Evolutionary conservation across 2,113 vertebrate species (phyloP), one percentile per base, ranked within the genome.

Genomic region (Engraulis encrasicolus): DNA sequence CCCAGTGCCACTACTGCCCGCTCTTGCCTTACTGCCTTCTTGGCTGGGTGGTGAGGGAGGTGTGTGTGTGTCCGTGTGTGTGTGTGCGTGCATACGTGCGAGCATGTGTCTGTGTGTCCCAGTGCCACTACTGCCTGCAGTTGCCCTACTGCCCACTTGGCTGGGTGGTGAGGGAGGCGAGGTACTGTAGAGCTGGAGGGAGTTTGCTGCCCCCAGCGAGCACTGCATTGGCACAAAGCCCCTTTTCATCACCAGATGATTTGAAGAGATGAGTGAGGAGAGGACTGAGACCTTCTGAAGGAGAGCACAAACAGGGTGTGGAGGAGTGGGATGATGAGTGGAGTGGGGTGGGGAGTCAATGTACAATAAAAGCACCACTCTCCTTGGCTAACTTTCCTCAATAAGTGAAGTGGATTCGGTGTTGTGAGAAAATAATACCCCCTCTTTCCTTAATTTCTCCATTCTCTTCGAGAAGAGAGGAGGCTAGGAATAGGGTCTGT

Each of bases 161-260:
- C 83, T 45, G 31, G 23, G n/a, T n/a, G n/a, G n/a, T n/a, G n/a
- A n/a, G n/a, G n/a, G n/a, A n/a, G n/a, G n/a, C n/a, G n/a, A n/a
- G n/a, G n/a, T n/a, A n/a, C n/a, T n/a, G n/a, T n/a, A n/a, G n/a
- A n/a, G n/a, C n/a, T n/a, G n/a, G n/a, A n/a, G n/a, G 27, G 11
- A 12, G 1, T 14, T 14, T 2, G 27, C 66, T 31, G 66, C 23
- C 66, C 20, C 20, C 54, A n/a, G 40, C 40, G 9, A n/a, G 19
- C 4, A n/a, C 54, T 20, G 6, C 54, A 20, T 58, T n/a, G 7
- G 14, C 61, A 74, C 66, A 11, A 17, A 45, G 58, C 61, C 12
- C 50, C 71, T 80, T 86, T 82, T 88, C 84, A 86, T 82, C 83
- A 50, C 82, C 27, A 17, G n/a, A 54, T 80, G 78, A 84, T 84